Evolutionary conservation across 2,888 invertebrate species (phyloP), one percentile per base, ranked within the genome.

Genomic region (Orchesellides sinensis): DNA sequence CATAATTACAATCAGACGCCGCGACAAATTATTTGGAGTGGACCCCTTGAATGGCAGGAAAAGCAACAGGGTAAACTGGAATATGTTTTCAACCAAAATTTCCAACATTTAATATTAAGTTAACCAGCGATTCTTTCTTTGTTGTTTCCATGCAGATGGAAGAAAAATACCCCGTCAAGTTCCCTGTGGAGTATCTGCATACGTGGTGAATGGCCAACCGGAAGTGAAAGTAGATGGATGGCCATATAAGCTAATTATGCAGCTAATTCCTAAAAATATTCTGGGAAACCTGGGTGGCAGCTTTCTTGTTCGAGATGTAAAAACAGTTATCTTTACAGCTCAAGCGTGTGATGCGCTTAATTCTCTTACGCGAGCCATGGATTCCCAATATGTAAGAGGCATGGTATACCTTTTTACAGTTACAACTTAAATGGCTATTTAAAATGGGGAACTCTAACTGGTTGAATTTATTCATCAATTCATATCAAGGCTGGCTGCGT

Each of bases 151-250:
- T 47, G 14, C 93, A 0, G 96, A 96, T 89, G 93, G 94, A 88
- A 94, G 94, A 89, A 96, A 96, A 90, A 92, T 94, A 65, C 92
- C 93, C 0, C 92, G 94, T 81, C 93, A 94, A 81, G 93, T 96
- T 17, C 94, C 94, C 0, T 96, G 96, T 91, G 93, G 95, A 89
- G 94, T 97, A 84, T 90, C 90, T 27, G 89, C 89, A 12, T 92
- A 93, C 86, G 92, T 93, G 88, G 94, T 96, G 88, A 96, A 96
- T 89, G 96, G 96, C 1, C 97, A 97, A 89, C 95, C 96, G 0
- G 98, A 98, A 90, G 92, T 98, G 92, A 96, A 96, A 91, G 96
- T 97, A 0, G 96, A 96, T 89, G 95, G 95, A 32, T 98, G 98
- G 98, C 98, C 98, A 0, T 93, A 93, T 87, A 97, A 96, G 89